Evolutionary conservation across 2,113 vertebrate species (phyloP), one percentile per base, ranked within the genome.

Genomic region (Irena cyanogastra): DNA sequence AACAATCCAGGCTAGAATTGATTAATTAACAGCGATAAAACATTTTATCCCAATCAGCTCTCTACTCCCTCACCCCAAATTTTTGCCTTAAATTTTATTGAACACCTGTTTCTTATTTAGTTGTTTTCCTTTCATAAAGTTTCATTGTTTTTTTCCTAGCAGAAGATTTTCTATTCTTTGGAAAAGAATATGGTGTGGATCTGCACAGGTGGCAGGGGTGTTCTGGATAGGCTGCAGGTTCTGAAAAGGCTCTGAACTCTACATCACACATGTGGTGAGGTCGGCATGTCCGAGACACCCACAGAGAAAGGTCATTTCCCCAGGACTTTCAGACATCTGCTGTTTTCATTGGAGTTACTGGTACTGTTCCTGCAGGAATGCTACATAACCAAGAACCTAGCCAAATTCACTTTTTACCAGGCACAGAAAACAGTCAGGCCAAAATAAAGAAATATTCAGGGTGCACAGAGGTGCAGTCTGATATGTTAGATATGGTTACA

Each of bases 251-350:
- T 87, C 65, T 87, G 74, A 70, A 89, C 56, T 84, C 39, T 42
- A 19, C 22, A 93, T 68, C 47, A 84, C 39, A 66, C 39, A 42
- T 59, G 72, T 54, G 60, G 52, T 63, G 49, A 71, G 52, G 70
- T 89, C 37, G 16, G 65, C 33, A 41, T 54, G 35, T 63, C 47
- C 79, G 83, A 90, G 66, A 69, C 56, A 31, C 70, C 35, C 44
- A 56, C 75, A 84, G 90, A 83, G 79, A 68, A 60, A 44, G 33
- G 23, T 82, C 2, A 2, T 82, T 79, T 87, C 44, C 35, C 24
- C 15, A 6, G 54, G 69, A 89, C 65, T 60, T 94, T 70, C 31
- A 87, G 53, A 84, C 87, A 91, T 87, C 87, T 96, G 84, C 52
- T 91, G 56, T 93, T 93, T 87, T 84, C 44, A 23, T 39, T 75